A percentile compares a stretch with the other conserved stretches of the same genome.
phyloP scores from a whole-genome alignment of 2,888 invertebrate species.

The Macaria liturata region DNA sequence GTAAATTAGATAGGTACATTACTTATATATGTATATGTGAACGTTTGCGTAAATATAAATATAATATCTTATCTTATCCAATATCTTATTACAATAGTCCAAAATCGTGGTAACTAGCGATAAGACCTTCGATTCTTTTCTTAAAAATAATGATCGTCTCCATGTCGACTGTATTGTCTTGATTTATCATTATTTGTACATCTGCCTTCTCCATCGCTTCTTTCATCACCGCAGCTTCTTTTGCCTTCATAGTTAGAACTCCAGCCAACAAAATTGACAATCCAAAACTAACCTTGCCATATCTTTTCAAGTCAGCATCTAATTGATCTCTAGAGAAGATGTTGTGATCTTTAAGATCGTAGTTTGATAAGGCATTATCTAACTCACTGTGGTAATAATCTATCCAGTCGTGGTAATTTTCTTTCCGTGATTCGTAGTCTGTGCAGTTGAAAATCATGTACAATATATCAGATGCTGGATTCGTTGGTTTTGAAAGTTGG shows the following conservation, averaged over 20 bases:
- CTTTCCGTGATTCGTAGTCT: constrained; percentile 36
- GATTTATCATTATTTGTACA: not conserved
- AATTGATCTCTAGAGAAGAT: constrained; percentile 44
- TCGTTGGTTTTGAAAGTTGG: constrained; percentile 38
- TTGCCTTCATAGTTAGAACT: constrained; percentile 31
- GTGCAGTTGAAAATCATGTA: constrained; percentile 47
- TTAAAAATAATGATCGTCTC: not conserved
- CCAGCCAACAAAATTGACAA: constrained; percentile 29
- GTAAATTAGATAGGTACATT: no score
- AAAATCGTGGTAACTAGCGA: constrained; percentile 6
- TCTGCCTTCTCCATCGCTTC: constrained; percentile 12
- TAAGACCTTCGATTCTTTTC: constrained; percentile 8
- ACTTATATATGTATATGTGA: no score
- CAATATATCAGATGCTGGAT: constrained; percentile 41
- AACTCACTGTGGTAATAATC: constrained; percentile 43
- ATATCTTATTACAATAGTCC: constrained; percentile 4
- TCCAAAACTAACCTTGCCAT: constrained; percentile 34
- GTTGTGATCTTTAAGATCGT: constrained; percentile 38
- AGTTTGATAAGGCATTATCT: constrained; percentile 36
- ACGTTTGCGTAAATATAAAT: no score
- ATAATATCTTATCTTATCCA: no score
- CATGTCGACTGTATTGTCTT: not conserved
- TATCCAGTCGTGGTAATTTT: constrained; percentile 43
- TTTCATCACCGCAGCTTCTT: constrained; percentile 35
- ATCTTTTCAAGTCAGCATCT: constrained; percentile 43